phyloP scores from a whole-genome alignment of 2,797 vertebrate genomes.

The Arrhamphus sclerolepis region DNA sequence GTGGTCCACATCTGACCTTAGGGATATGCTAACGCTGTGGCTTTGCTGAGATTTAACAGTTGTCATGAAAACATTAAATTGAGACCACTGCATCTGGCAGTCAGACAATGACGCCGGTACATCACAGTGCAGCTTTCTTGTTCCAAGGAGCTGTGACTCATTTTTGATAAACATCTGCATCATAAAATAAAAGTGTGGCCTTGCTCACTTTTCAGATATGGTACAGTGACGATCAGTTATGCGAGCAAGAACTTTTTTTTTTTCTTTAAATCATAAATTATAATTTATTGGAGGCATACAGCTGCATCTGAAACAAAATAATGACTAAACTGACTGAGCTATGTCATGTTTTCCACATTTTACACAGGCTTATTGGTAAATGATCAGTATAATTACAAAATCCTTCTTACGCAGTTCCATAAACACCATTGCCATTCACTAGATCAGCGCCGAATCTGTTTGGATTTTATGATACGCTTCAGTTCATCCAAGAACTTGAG shows the following conservation, averaged over 20 bases:
- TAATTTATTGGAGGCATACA: slow-evolving; percentile 69
- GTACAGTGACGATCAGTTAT: slow-evolving; percentile 79
- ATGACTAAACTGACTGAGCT: slow-evolving; percentile 49
- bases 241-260: slow-evolving; percentile 56
- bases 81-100: slow-evolving; percentile 77
- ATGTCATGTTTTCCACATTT: slow-evolving; percentile 61
- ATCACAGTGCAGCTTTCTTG: slow-evolving; percentile 65
- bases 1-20: slow-evolving; percentile 67
- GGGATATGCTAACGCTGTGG: slow-evolving; percentile 66
- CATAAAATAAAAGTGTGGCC: slow-evolving; percentile 76
- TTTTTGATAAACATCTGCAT: slow-evolving; percentile 84
- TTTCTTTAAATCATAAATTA: slow-evolving; percentile 33
- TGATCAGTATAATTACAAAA: slow-evolving; percentile 48
- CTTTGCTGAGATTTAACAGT: slow-evolving; percentile 70
- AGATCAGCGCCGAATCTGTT: slow-evolving; percentile 30
- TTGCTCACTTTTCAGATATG: slow-evolving; percentile 67
- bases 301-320: slow-evolving; percentile 67
- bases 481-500: slow-evolving; percentile 38
- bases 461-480: slow-evolving; percentile 27
- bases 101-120: slow-evolving; percentile 71
- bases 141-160: slow-evolving; percentile 73
- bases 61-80: slow-evolving; percentile 75
- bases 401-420: slow-evolving; percentile 37
- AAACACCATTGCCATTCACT: slow-evolving; percentile 42
- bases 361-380: slow-evolving; percentile 51